Evolutionary conservation across 2,797 vertebrate species (phyloP), one percentile per base, ranked within the genome.

Genomic region (Hafferia zeledoni): DNA sequence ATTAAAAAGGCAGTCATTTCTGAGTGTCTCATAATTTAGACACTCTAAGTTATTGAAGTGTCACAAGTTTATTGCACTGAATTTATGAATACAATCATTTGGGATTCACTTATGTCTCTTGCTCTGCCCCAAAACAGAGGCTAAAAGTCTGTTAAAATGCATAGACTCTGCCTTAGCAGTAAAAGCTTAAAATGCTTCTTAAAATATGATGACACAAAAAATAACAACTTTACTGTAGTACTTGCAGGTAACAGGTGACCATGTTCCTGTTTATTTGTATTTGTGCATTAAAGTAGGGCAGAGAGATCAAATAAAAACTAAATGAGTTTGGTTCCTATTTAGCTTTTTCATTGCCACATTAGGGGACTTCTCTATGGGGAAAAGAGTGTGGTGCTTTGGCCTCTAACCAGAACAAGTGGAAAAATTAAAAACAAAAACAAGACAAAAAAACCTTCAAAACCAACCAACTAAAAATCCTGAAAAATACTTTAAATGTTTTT

Each of bases 71-170:
- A 97, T 95, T 96, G 89, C 88, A 82, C 53, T 72, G 94, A 74
- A 96, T 97, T 98, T 98, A 97, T 98, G 97, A 96, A 96, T 90
- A 82, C 96, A 97, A 25, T 93, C 93, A 91, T 94, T 87, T 91
- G 91, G 96, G 84, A 97, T 96, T 97, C 96, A 88, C 71, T 92
- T 83, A 67, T 90, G 96, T 97, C 95, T 97, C 96, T 96, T 95
- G 91, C 84, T 94, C 83, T 94, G 83, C 93, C 78, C 83, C 79
- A 56, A 84, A 96, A 85, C 65, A 76, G 65, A 72, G 61, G 59
- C 87, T 74, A 33, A 28, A 95, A 85, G 57, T 96, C 86, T 93
- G 77, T 74, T 72, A 71, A 94, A 95, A 79, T 61, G 55, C 76
- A 43, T 67, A 55, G 82, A 14, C 85, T 91, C 69, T 87, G 49